Conservation (phyloP, 1,140 invertebrate species). For the Heliothis virescens region DNA sequence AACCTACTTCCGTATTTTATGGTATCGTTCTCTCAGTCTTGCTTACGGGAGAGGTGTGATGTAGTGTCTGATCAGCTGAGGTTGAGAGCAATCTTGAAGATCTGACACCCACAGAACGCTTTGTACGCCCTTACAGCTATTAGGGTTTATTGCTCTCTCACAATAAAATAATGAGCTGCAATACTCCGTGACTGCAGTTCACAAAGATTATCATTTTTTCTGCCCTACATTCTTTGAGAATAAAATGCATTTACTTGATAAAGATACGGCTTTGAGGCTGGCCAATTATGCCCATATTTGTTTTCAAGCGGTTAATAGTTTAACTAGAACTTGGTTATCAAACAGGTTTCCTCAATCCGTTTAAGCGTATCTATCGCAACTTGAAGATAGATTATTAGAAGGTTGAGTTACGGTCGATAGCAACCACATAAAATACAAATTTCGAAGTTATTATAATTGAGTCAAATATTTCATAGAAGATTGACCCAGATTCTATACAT, state of each 20-base stretch:
- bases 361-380: not conserved
- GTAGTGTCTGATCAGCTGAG: constrained; percentile 56
- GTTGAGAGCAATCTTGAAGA: constrained; percentile 66
- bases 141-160: constrained; percentile 74
- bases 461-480: too few relatives aligned
- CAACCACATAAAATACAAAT: too few relatives aligned
- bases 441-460: too few relatives aligned
- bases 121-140: constrained; percentile 52
- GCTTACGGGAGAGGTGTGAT: constrained; percentile 45
- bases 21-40: constrained; percentile 20
- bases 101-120: constrained; percentile 68
- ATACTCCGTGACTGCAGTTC: not conserved
- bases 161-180: constrained; percentile 24
- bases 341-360: not conserved
- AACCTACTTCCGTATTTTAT: constrained; percentile 32
- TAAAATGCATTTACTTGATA: not conserved
- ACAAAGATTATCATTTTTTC: constrained; percentile 14
- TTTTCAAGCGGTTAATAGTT: not conserved
- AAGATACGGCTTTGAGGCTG: not conserved
- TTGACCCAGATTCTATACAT: too few relatives aligned
- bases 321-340: not conserved
- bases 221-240: not conserved
- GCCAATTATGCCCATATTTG: constrained; percentile 26
- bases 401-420: not conserved
- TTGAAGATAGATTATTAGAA: not conserved